Evolutionary conservation across 2,888 invertebrate species (phyloP).

Genomic region (Euplexia lucipara): DNA sequence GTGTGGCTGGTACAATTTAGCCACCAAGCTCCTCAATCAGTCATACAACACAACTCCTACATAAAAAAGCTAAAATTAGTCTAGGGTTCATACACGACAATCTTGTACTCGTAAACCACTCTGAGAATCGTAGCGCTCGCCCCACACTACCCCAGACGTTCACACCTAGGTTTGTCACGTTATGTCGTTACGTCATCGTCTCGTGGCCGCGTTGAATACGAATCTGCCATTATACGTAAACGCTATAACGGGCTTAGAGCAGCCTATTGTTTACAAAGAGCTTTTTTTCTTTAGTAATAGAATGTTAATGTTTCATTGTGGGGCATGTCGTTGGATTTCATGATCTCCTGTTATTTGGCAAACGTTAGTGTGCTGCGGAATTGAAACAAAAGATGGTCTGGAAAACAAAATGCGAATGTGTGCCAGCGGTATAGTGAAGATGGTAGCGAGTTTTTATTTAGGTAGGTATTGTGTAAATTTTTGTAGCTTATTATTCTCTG

Average conservation of each 20-base stretch:
- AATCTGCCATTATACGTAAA: slow-evolving; percentile 41
- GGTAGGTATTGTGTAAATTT: slow-evolving; percentile 14
- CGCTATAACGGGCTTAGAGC: slow-evolving; percentile 43
- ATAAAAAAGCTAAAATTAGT: slow-evolving; percentile 5
- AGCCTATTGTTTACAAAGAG: slow-evolving; percentile 61
- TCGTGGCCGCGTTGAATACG: slow-evolving; percentile 41
- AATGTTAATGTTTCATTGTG: slow-evolving; percentile 59
- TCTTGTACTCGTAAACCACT: slow-evolving; percentile 9
- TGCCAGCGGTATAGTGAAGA: slow-evolving; percentile 25
- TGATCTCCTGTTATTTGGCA: slow-evolving; percentile 50
- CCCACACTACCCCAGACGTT: background rate
- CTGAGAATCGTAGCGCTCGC: background rate
- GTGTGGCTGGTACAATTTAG: too few relatives aligned
- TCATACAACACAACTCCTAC: background rate
- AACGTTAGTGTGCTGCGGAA: slow-evolving; percentile 40
- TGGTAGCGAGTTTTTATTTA: slow-evolving; percentile 33
- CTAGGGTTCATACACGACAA: background rate
- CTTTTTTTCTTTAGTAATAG: slow-evolving; percentile 61
- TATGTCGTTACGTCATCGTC: slow-evolving; percentile 4
- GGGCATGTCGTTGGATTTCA: slow-evolving; percentile 57
- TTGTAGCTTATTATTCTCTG: slow-evolving; percentile 24
- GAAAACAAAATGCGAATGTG: slow-evolving; percentile 38
- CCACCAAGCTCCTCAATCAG: too few relatives aligned
- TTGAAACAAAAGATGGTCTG: slow-evolving; percentile 39
- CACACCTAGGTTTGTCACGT: slow-evolving; percentile 28